These are phyloP conservation scores for Alentia gelatinosa DNA, from an alignment of 2,888 invertebrate species.

Conservation along the genomic window DNA sequence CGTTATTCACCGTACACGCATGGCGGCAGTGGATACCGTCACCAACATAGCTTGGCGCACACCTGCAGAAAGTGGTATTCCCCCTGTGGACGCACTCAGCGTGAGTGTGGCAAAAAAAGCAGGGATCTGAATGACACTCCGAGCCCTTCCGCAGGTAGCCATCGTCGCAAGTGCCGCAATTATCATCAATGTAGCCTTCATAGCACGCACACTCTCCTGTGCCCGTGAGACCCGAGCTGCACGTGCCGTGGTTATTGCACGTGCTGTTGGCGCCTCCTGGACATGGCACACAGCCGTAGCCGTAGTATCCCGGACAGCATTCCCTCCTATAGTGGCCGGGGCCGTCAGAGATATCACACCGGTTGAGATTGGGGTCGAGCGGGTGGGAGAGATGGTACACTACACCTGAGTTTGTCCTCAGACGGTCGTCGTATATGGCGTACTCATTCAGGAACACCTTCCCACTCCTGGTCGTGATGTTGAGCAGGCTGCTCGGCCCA, in stretches of 20 bases:
- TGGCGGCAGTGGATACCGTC: background rate
- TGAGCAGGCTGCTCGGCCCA: background rate
- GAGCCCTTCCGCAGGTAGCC: background rate
- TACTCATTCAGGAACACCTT: slow-evolving; percentile 8
- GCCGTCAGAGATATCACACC: background rate
- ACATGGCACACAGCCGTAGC: background rate
- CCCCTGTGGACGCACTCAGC: background rate
- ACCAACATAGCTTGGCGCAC: background rate
- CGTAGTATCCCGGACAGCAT: slow-evolving; percentile 11
- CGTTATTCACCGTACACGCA: background rate
- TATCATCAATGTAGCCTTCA: background rate
- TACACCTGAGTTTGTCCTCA: background rate
- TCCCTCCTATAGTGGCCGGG: background rate
- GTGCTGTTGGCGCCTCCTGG: background rate
- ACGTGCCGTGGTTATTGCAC: background rate
- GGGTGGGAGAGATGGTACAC: background rate
- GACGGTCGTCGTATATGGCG: background rate
- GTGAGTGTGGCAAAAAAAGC: background rate
- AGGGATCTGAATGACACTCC: background rate
- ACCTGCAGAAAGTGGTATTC: background rate
- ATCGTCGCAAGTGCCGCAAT: background rate
- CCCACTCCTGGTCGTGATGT: background rate
- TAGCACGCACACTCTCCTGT: background rate
- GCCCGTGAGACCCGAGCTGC: background rate
- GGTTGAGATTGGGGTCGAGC: background rate